phyloP scores from a whole-genome alignment of 1,140 invertebrate species.

The Solenopsis fugax region DNA sequence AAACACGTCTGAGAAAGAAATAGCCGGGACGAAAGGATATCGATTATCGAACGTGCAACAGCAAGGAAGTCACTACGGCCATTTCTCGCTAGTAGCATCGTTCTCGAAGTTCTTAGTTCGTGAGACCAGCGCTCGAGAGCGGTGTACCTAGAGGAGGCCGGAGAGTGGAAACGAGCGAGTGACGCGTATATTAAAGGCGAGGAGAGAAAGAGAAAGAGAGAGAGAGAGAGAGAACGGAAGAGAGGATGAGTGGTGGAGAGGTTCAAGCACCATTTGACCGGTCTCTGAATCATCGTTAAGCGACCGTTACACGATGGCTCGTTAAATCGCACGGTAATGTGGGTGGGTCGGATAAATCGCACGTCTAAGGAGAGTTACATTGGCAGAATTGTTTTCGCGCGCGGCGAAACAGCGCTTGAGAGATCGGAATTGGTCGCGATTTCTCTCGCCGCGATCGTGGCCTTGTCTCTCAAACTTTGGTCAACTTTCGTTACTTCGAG shows the following conservation, averaged over 20 bases:
- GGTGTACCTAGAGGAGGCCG: conserved; percentile 29
- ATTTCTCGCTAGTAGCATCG: conserved; percentile 28
- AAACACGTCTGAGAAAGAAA: not conserved
- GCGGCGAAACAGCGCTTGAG: conserved; percentile 27
- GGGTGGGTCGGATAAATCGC: conserved; percentile 70
- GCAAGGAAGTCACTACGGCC: conserved; percentile 13
- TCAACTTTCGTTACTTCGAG: not conserved
- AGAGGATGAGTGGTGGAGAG: conserved; percentile 66
- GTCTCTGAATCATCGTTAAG: conserved; percentile 79
- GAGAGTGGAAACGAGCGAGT: conserved; percentile 45
- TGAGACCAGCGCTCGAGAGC: conserved; percentile 23
- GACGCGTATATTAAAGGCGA: conserved; percentile 47
- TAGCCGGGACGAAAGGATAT: not conserved
- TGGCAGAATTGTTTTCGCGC: conserved; percentile 38
- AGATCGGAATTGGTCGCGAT: conserved; percentile 11
- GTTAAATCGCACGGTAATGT: conserved; percentile 73
- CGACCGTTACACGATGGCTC: conserved; percentile 73
- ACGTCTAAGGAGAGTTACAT: conserved; percentile 59
- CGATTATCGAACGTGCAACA: conserved; percentile 22
- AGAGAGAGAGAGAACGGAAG: conserved; percentile 41
- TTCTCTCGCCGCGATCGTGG: not conserved
- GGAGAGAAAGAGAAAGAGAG: conserved; percentile 49
- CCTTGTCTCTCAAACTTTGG: not conserved
- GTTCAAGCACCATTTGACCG: conserved; percentile 82
- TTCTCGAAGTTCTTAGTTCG: conserved; percentile 45